Base-by-base conservation (phyloP, 2,797 vertebrate species). In the Gallinago nigripennis region DNA sequence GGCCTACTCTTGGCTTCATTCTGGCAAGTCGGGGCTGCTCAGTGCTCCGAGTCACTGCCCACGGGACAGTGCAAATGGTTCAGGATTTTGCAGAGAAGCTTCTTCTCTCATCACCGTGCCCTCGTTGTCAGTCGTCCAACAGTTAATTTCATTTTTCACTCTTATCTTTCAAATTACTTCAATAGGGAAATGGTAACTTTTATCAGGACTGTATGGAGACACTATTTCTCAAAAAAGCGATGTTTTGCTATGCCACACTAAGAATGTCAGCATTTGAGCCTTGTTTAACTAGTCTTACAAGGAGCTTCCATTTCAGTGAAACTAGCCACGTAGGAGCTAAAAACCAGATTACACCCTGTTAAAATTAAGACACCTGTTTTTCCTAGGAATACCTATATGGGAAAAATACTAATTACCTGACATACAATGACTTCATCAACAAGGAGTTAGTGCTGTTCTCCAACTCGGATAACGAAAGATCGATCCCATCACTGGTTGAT, bases 391-490 rank as follows among this genome's bases (percentile, higher is more conserved):
- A 98, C 94, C 97, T 99, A 19, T 99, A 99, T 30, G 99, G 99
- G 46, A 98, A 99, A 95, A 9, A 97, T 58, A 99, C 98, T 5
- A 98, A 90, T 57, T 98, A 97, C n/a, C 98, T 99, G 88, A 99
- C 99, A 7, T 99, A 99, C 97, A 99, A 99, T 11, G 98, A 99
- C 92, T 99, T 99, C 94, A 98, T 99, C 97, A 99, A 99, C 98
- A 99, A 99, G 96, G 99, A 99, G 96, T 98, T 99, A 88, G 99
- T 99, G 33, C 98, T 99, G 46, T 99, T 99, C 98, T 99, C 99
- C 89, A 99, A 99, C 97, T 99, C 99, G 6, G 99, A 99, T 97
- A 99, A 99, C 7, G 99, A 99, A 92, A 97, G 99, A 89, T 99
- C 99, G 41, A 98, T 99, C 95, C 99, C 99, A 5, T 99, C 99